Conservation (phyloP, 2,888 invertebrate species). For the Tuta absoluta region DNA sequence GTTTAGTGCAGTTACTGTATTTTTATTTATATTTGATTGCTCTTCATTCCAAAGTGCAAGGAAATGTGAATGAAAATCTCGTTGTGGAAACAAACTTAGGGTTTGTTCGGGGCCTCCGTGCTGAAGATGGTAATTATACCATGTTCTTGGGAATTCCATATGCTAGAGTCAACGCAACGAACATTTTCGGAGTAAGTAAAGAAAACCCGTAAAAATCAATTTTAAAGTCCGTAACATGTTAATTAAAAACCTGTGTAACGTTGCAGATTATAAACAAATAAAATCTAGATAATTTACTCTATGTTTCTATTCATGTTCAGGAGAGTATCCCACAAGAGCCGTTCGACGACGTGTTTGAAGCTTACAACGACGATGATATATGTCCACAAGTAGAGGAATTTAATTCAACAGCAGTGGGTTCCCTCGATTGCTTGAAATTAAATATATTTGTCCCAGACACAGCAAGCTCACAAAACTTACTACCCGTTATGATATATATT, state of each 20-base stretch:
- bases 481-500: constrained; percentile 39
- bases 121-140: constrained; percentile 45
- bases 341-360: constrained; percentile 43
- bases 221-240: no score
- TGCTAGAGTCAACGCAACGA: constrained; percentile 41
- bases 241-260: no score
- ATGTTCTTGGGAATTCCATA: constrained; percentile 54
- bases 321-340: constrained; percentile 24
- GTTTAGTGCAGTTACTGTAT: no score
- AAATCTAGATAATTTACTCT: no score
- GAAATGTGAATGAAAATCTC: neutral
- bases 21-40: no score
- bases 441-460: constrained; percentile 41
- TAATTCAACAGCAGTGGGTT: constrained; percentile 37
- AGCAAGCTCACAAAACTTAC: constrained; percentile 23
- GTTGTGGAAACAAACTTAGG: constrained; percentile 42
- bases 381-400: constrained; percentile 48
- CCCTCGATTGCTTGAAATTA: constrained; percentile 45
- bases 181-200: constrained; percentile 53
- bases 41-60: neutral
- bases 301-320: no score
- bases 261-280: no score
- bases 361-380: constrained; percentile 45
- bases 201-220: no score
- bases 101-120: constrained; percentile 40